These are phyloP conservation scores for Acyrthosiphon pisum DNA, from an alignment of 1,140 invertebrate genomes.

Conservation along the genomic window DNA sequence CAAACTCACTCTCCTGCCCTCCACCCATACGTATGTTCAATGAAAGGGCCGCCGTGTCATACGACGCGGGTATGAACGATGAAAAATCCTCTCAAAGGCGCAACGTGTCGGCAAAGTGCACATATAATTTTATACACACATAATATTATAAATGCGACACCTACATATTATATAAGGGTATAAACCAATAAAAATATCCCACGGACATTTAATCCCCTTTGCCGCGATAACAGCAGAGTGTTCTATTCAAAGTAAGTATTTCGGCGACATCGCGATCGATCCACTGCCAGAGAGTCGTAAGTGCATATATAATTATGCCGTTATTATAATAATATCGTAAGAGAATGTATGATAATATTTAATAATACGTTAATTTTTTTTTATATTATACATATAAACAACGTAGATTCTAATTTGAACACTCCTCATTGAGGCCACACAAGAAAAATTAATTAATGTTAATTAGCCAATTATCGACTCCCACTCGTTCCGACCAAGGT, in stretches of 20 bases:
- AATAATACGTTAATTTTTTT: background rate
- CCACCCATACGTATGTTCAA: background rate
- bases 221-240: background rate
- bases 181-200: background rate
- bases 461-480: slow-evolving; percentile 11
- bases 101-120: background rate
- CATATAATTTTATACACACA: background rate
- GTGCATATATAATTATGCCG: background rate
- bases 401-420: background rate
- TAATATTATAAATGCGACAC: background rate
- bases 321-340: background rate
- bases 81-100: background rate
- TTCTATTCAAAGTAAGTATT: background rate
- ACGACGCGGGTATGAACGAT: background rate
- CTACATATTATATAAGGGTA: background rate
- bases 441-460: slow-evolving; percentile 4
- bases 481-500: background rate
- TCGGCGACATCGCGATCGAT: background rate
- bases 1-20: background rate
- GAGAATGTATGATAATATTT: background rate
- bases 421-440: background rate
- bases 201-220: background rate
- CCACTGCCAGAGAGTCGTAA: background rate
- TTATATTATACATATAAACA: background rate
- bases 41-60: background rate